Evolutionary conservation across 2,113 vertebrate genomes (phyloP), one percentile per base, ranked within the genome.

Genomic region (Benitochromis conjunctus): DNA sequence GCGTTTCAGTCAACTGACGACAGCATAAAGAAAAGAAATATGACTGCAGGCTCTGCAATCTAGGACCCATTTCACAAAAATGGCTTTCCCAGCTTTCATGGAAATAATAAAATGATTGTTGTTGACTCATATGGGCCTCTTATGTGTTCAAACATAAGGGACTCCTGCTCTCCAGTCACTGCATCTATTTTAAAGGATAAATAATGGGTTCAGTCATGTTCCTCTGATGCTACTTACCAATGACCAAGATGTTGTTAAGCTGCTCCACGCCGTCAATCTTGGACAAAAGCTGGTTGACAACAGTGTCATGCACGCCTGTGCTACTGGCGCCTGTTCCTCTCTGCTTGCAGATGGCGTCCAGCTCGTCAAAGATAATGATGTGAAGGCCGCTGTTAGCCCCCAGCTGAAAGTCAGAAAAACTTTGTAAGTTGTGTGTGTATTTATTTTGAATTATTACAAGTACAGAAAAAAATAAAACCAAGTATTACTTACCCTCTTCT

Each of bases 261-360:
- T 99, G 98, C 93, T 99, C 99, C 55, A 99, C 99, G 0, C 99
- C 99, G 2, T 99, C 99, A 0, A 99, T 99, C 94, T 99, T 99
- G 36, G 98, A 99, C 77, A 99, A 97, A 41, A 99, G 93, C 94
- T 99, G 99, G 96, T 99, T 99, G 89, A 99, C 99, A 1, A 99
- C 99, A 0, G 98, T 99, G 92, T 99, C 99, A 0, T 99, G 99
- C 76, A 99, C 99, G 0, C 99, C 99, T 0, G 99, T 99, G 95
- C 98, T 99, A 26, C 99, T 98, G 0, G 98, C 97, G 89, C 98
- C 98, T 62, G 98, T 99, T 57, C 98, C 99, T 90, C 98, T 97
- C 96, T 99, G 99, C 95, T 99, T 99, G 96, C 99, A 99, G 95
- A 99, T 99, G 85, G 99, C 99, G 48, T 99, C 99, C 36, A 99